These are phyloP conservation scores for Babylonia areolata DNA, from an alignment of 1,140 invertebrate genomes.

Conservation along the genomic window DNA sequence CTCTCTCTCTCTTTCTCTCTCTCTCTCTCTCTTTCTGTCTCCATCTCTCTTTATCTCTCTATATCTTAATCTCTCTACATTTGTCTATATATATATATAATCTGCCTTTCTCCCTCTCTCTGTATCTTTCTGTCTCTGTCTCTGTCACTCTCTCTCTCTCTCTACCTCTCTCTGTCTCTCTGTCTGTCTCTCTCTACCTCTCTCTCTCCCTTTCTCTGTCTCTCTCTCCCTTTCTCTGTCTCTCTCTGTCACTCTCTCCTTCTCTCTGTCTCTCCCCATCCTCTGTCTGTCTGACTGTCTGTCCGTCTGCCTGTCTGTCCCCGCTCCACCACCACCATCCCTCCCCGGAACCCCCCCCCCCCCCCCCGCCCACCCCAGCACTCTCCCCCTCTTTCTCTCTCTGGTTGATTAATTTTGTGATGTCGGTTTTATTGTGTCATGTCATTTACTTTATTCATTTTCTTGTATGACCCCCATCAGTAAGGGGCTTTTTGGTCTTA, in stretches of 20 bases:
- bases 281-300: too few relatives aligned
- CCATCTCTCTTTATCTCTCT: conserved; percentile 27
- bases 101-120: conserved; percentile 62
- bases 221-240: not conserved
- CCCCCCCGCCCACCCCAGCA: too few relatives aligned
- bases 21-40: conserved; percentile 24
- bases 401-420: too few relatives aligned
- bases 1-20: conserved; percentile 13
- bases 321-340: too few relatives aligned
- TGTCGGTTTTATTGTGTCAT: too few relatives aligned
- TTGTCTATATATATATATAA: conserved; percentile 33
- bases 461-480: too few relatives aligned
- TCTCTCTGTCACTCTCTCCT: not conserved
- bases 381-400: too few relatives aligned
- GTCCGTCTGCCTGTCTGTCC: too few relatives aligned
- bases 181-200: not conserved
- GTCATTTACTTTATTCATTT: too few relatives aligned
- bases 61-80: not conserved
- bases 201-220: not conserved
- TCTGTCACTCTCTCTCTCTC: conserved; percentile 18
- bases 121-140: conserved; percentile 20
- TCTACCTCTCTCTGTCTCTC: not conserved
- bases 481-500: too few relatives aligned
- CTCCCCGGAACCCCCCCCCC: too few relatives aligned
- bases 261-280: too few relatives aligned